phyloP scores from a whole-genome alignment of 2,797 vertebrate species.

The Sparidentex hasta region DNA sequence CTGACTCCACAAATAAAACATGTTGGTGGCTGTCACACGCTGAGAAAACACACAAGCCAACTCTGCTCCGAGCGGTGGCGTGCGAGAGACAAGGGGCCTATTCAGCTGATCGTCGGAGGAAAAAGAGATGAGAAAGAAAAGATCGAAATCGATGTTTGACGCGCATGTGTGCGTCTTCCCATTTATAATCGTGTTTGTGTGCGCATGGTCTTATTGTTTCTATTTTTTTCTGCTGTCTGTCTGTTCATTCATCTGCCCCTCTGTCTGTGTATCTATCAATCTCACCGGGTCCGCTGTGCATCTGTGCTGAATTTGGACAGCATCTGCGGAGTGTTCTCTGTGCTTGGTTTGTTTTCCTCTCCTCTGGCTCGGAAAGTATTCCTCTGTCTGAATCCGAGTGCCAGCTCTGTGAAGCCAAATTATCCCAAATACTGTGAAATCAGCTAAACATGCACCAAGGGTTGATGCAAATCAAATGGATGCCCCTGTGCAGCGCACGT shows the following conservation, averaged over 20 bases:
- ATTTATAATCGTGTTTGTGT: conserved; percentile 62
- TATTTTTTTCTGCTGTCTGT: conserved; percentile 42
- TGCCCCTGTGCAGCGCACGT: conserved; percentile 34
- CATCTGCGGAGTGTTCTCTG: conserved; percentile 71
- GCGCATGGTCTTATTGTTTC: conserved; percentile 51
- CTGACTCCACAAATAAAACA: conserved; percentile 66
- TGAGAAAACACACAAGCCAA: conserved; percentile 44
- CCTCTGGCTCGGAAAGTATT: conserved; percentile 61
- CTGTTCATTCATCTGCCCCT: conserved; percentile 66
- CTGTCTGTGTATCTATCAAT: conserved; percentile 68
- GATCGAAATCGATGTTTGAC: conserved; percentile 46
- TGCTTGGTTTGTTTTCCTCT: conserved; percentile 69
- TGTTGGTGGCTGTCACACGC: conserved; percentile 45
- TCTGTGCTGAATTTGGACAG: conserved; percentile 71
- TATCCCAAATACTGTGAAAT: conserved; percentile 74
- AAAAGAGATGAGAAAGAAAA: conserved; percentile 36
- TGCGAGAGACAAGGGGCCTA: conserved; percentile 38
- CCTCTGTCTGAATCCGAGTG: conserved; percentile 58
- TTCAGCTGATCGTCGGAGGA: conserved; percentile 39
- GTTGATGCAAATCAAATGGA: conserved; percentile 60
- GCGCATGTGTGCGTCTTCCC: conserved; percentile 48
- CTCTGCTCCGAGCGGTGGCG: conserved; percentile 32
- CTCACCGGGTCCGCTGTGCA: conserved; percentile 55
- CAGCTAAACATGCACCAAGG: conserved; percentile 62
- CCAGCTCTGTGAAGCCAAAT: conserved; percentile 69